Evolutionary conservation across 1,140 invertebrate species (phyloP), one percentile per base, ranked within the genome.

Genomic region (Habropoda laboriosa): DNA sequence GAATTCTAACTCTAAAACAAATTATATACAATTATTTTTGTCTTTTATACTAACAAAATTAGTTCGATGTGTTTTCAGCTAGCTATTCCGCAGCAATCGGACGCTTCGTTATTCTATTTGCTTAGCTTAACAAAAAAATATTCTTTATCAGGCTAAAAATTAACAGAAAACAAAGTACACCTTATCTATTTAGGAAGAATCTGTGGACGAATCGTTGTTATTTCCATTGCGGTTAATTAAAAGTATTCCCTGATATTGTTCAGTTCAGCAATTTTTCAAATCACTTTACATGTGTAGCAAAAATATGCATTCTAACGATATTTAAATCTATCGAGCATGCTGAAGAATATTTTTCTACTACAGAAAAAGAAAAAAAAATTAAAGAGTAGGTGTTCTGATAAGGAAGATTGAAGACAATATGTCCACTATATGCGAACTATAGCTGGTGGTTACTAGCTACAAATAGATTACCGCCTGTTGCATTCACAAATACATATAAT

Each of bases 401-500:
- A 49, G 24, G 18, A n/a, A 53, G 27, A 12, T 8, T 40, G 45
- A 49, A 63, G 16, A 35, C 30, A 21, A 49, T 51, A 27, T 27
- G 7, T 24, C 21, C 3, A 40, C 4, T n/a, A 60, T 42, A n/a
- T 16, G 18, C n/a, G 1, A 64, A 66, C n/a, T 64, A 2, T 45
- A 4, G 8, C 16, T 64, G 32, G 40, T 35, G 58, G 21, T 21
- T 51, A 40, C 3, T 51, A 42, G 40, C 10, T n/a, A 66, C 13
- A 5, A 45, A 64, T 49, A 61, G 4, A 40, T 6, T 27, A 42
- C 0, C 6, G 2, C 40, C 21, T 40, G 16, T 24, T 18, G 1
- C 27, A 58, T 57, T 61, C 18, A 40, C 1, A 32, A 24, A 63
- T 42, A 18, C 30, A 64, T 64, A 79, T 53, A 72, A 82, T 66